phyloP scores from a whole-genome alignment of 2,888 invertebrate species.

The Conchocele bisecta region DNA sequence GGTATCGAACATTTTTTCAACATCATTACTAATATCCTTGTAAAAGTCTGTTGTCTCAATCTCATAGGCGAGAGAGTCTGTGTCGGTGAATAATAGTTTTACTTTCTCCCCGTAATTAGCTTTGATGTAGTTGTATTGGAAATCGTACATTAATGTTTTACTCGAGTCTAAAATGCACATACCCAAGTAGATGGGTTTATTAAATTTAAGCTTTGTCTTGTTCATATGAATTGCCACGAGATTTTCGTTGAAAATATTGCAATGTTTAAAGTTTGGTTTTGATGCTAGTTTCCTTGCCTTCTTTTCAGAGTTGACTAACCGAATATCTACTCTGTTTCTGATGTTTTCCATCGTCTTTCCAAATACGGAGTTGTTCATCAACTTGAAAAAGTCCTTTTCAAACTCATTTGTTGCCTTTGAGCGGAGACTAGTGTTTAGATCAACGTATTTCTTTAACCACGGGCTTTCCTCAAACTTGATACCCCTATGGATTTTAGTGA shows the following conservation, averaged over 20 bases:
- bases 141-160: constrained; percentile 61
- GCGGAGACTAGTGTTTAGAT: constrained; percentile 64
- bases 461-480: constrained; percentile 71
- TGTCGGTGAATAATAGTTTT: constrained; percentile 53
- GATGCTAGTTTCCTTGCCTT: not conserved
- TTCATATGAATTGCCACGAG: constrained; percentile 77
- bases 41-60: constrained; percentile 79
- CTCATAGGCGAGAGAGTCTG: constrained; percentile 68
- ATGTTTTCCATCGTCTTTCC: constrained; percentile 82
- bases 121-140: constrained; percentile 76
- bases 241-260: constrained; percentile 76
- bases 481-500: constrained; percentile 69
- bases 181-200: constrained; percentile 82
- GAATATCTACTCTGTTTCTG: constrained; percentile 74
- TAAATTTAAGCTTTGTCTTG: constrained; percentile 57
- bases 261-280: not conserved
- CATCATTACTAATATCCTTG: constrained; percentile 60
- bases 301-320: constrained; percentile 10
- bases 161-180: constrained; percentile 31
- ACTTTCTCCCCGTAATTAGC: constrained; percentile 57
- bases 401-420: constrained; percentile 74
- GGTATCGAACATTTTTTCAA: constrained; percentile 15
- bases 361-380: constrained; percentile 75
- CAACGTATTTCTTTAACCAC: constrained; percentile 79
- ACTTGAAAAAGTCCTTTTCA: constrained; percentile 75